Evolutionary conservation across 2,888 invertebrate species (phyloP), one percentile per base, ranked within the genome.

Genomic region (Carabus problematicus): DNA sequence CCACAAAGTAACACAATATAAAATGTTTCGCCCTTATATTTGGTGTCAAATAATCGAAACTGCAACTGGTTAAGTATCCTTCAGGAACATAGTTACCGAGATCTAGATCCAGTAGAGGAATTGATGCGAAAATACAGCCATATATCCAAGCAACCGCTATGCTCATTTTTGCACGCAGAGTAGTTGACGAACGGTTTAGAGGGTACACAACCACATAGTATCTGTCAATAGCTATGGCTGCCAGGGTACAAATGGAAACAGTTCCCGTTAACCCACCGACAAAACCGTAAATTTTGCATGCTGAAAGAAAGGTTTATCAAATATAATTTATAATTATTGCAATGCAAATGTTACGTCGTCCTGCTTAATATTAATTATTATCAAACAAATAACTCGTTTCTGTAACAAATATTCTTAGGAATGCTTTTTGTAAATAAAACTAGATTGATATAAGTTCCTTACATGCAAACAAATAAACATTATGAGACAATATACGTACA

Each of bases 191-290:
- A 42, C 88, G 84, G 77, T 91, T 88, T 69, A 94, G 81, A 0
- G 94, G 94, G 75, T 89, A 88, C 11, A 91, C 91, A 61, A 94
- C 92, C 12, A 92, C 94, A 83, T 88, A 88, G 81, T 92, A 94
- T 19, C 94, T 88, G 81, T 94, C 94, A 71, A 93, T 77, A 0
- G 94, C 90, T 72, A 94, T 94, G 49, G 91, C 89, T 1, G 93
- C 89, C 70, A 94, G 83, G 0, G 92, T 92, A 74, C 90, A 89
- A 73, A 94, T 95, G 8, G 94, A 93, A 61, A 89, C 89, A 8
- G 91, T 89, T 54, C 94, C 94, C 16, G 91, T 91, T 58, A 94
- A 80, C 1, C 93, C 94, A 0, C 94, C 94, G 19, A 92, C 72
- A 76, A 94, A 91, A 43, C 92, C 94, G 77, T 93, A 94, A 12